These are phyloP conservation scores for Noturus placidus DNA, from an alignment of 2,113 vertebrate genomes.

Conservation along the genomic window DNA sequence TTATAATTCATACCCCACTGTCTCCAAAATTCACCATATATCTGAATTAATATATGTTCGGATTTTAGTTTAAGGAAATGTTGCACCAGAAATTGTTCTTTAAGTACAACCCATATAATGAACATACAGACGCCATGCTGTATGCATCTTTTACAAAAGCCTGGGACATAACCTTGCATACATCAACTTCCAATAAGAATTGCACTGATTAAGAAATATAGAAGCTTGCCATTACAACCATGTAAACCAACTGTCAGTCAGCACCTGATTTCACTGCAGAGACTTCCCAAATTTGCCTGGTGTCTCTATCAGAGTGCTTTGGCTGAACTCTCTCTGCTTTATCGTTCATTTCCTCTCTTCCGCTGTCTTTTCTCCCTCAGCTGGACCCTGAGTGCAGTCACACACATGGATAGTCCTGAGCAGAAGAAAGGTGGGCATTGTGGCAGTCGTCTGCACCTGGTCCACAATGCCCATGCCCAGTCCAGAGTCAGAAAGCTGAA, in stretches of 20 bases:
- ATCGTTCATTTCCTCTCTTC: constrained; percentile 35
- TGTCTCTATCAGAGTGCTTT: constrained; percentile 10
- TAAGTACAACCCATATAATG: background rate
- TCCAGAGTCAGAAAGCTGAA: constrained; percentile 14
- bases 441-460: constrained; percentile 45
- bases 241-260: background rate
- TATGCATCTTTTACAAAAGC: background rate
- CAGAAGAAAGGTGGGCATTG: constrained; percentile 51
- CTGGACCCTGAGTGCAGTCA: constrained; percentile 1
- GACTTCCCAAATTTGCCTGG: background rate
- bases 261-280: background rate
- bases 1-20: background rate
- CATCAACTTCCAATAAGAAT: background rate
- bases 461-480: background rate
- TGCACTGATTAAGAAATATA: background rate
- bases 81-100: background rate
- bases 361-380: constrained; percentile 16
- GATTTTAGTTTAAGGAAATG: background rate
- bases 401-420: background rate
- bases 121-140: background rate
- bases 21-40: background rate
- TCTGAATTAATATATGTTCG: background rate
- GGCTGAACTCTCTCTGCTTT: constrained; percentile 28
- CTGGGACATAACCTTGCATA: background rate
- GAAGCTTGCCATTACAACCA: background rate